A percentile compares a stretch with the other conserved stretches of the same genome.
phyloP scores from a whole-genome alignment of 2,888 invertebrate species.

The Stenurella melanura region DNA sequence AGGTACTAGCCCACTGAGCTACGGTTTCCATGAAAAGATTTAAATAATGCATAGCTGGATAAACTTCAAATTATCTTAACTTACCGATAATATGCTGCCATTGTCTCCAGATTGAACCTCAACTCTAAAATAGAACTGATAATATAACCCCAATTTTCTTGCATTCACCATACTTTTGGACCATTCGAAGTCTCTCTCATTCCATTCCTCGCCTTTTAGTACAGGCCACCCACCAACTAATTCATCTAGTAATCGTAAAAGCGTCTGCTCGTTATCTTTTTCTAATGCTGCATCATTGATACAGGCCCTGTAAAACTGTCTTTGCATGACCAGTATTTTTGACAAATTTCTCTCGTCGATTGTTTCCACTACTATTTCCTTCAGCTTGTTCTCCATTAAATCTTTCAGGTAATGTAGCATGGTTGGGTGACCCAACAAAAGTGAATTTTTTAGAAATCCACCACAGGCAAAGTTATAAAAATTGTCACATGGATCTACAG shows the following conservation, averaged over 20 bases:
- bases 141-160: conserved; percentile 59
- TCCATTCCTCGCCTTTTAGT: conserved; percentile 58
- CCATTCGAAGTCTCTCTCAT: conserved; percentile 62
- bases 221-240: conserved; percentile 66
- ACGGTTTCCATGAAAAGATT: no score
- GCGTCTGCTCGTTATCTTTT: conserved; percentile 50
- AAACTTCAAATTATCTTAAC: conserved; percentile 21
- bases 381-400: conserved; percentile 54
- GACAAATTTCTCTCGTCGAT: conserved; percentile 45
- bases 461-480: conserved; percentile 87
- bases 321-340: conserved; percentile 52
- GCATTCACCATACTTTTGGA: conserved; percentile 58
- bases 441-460: conserved; percentile 73
- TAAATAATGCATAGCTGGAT: no score
- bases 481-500: conserved; percentile 84
- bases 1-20: no score
- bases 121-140: conserved; percentile 57
- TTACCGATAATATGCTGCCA: conserved; percentile 7
- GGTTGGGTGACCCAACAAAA: conserved; percentile 40
- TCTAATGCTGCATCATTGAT: conserved; percentile 54
- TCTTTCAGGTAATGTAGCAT: conserved; percentile 44
- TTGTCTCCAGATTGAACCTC: conserved; percentile 28
- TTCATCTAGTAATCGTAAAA: conserved; percentile 58
- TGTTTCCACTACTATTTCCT: conserved; percentile 55
- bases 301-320: conserved; percentile 58